Evolutionary conservation across 2,113 vertebrate species (phyloP), one percentile per base, ranked within the genome.

Genomic region (Zapus hudsonius): DNA sequence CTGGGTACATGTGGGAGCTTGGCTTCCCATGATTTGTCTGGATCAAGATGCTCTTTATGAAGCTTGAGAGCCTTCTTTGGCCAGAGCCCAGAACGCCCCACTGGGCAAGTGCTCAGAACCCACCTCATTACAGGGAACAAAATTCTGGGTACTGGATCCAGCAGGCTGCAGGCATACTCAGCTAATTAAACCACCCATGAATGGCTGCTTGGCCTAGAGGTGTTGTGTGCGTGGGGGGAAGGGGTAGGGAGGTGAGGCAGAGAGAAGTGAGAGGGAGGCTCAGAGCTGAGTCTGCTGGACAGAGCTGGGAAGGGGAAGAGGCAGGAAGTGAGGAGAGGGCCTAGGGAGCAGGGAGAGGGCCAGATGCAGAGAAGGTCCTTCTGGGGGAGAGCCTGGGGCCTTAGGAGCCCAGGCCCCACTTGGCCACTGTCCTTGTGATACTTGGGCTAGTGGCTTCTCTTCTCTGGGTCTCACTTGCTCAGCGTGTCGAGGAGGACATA

Each of bases 61-160:
- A 73, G 47, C 78, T 86, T 47, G 63, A 76, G 80, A 92, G 75
- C 81, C 47, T 93, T 33, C 85, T 55, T 80, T 5, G 36, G 81
- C 82, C 52, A 66, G 88, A 73, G 69, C 64, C 67, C 25, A 75
- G 82, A 86, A 25, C 74, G 90, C 70, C 79, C 85, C 75, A 44
- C 75, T 91, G 94, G 92, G 95, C 95, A 96, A 96, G 91, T 91
- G 64, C 92, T 95, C 93, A 97, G 94, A 95, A 94, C 94, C 96
- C 82, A 92, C 79, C 94, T 96, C 94, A 96, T 96, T 96, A 95
- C 69, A 82, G 79, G 87, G 90, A 78, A 74, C 87, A 87, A 87
- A 47, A 69, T 94, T 96, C 93, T 95, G 95, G 91, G 91, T 89
- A 91, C 91, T n/a, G 79, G 74, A 88, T 85, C 87, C 84, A 96